Percentiles rank a stretch among this genome's conserved stretches.
Conservation (phyloP, 2,113 vertebrate genomes). For the Bucco capensis region DNA sequence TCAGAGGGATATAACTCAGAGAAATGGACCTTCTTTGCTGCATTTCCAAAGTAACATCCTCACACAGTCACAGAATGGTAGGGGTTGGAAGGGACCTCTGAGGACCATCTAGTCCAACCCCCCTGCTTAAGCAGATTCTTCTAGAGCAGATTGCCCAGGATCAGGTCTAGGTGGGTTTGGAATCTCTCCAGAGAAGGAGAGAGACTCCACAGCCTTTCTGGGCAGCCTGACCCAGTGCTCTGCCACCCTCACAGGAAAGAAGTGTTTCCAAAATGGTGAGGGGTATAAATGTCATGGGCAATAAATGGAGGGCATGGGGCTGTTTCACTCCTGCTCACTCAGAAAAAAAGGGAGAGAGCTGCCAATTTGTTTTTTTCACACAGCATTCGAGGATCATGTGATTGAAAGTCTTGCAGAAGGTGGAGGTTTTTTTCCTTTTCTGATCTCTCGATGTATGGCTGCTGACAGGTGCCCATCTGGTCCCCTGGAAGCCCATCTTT, state of each 20-base stretch:
- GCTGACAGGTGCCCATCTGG: slow-evolving; percentile 41
- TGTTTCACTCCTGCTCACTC: neutral
- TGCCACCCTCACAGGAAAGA: too few species aligned
- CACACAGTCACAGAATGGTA: too few species aligned
- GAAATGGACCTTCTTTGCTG: neutral
- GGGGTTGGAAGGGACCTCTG: too few species aligned
- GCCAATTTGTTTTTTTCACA: slow-evolving; percentile 4
- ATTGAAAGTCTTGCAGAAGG: slow-evolving; percentile 13
- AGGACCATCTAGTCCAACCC: too few species aligned
- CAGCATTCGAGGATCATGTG: slow-evolving; percentile 26
- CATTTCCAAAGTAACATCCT: neutral
- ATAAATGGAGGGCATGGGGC: neutral
- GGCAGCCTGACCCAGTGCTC: too few species aligned
- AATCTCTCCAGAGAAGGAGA: too few species aligned
- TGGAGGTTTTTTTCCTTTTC: neutral
- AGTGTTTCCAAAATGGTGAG: neutral
- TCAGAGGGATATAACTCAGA: neutral
- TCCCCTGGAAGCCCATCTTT: neutral
- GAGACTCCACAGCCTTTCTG: too few species aligned
- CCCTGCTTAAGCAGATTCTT: too few species aligned
- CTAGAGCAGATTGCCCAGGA: too few species aligned
- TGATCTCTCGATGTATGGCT: slow-evolving; percentile 28
- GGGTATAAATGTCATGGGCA: neutral
- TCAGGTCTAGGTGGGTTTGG: too few species aligned
- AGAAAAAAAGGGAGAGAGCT: neutral